Conservation (phyloP, 2,797 vertebrate genomes). For the Coregonus ussuriensis region DNA sequence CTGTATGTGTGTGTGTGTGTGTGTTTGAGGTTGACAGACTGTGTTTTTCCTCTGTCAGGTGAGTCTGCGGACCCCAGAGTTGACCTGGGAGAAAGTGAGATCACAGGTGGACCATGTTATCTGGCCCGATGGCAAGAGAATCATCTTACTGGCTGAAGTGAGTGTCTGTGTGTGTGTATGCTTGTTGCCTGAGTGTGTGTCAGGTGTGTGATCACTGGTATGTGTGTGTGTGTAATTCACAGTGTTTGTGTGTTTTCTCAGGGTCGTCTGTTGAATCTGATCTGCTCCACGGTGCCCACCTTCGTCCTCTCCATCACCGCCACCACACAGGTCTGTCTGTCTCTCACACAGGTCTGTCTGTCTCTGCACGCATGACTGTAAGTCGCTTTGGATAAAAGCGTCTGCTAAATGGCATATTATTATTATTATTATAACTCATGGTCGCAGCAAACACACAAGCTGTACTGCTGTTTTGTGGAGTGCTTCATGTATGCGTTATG, state of each 20-base stretch:
- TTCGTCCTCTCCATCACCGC: slow-evolving; percentile 93
- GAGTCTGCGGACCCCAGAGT: slow-evolving; percentile 84
- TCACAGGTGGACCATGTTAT: slow-evolving; percentile 92
- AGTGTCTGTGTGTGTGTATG: slow-evolving; percentile 7
- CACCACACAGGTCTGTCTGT: slow-evolving; percentile 83
- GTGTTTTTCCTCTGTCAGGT: slow-evolving; percentile 67
- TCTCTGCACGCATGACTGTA: too few relatives aligned
- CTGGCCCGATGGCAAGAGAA: slow-evolving; percentile 92
- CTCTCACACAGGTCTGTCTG: not conserved
- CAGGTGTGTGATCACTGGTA: too few relatives aligned
- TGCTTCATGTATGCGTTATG: too few relatives aligned
- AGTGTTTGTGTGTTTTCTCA: slow-evolving; percentile 48
- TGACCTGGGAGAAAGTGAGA: slow-evolving; percentile 89
- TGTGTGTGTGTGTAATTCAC: not conserved
- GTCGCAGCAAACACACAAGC: not conserved
- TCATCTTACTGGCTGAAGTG: slow-evolving; percentile 83
- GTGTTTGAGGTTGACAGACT: not conserved
- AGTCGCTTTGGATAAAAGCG: too few relatives aligned
- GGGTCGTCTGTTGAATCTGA: slow-evolving; percentile 92
- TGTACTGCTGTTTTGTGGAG: not conserved
- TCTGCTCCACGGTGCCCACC: slow-evolving; percentile 93
- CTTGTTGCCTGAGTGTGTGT: not conserved
- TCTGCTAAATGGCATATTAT: too few relatives aligned
- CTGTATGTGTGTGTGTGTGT: not conserved
- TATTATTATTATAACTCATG: not conserved